These are phyloP conservation scores for Catharus fuscescens DNA, from an alignment of 2,113 vertebrate genomes.

Conservation along the genomic window DNA sequence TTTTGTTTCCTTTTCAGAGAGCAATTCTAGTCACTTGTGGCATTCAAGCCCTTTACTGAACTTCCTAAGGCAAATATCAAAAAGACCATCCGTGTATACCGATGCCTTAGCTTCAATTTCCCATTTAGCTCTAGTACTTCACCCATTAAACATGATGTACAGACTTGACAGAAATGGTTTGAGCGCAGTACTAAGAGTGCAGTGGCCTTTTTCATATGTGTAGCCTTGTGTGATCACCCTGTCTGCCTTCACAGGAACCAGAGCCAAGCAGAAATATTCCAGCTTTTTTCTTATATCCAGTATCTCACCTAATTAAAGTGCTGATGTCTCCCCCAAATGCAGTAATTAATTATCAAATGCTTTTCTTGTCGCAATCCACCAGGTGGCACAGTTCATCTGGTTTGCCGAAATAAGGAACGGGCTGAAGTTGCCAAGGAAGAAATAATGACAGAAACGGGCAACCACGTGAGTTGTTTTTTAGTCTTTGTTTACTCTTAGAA, in stretches of 20 bases:
- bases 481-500: neutral
- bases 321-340: neutral
- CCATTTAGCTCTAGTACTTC: neutral
- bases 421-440: conserved; percentile 80
- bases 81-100: neutral
- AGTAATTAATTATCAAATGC: neutral
- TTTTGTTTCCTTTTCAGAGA: neutral
- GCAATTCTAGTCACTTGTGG: neutral
- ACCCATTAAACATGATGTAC: neutral
- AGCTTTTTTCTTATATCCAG: neutral
- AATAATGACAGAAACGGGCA: conserved; percentile 76
- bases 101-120: neutral
- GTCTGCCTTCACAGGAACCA: neutral
- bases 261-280: neutral
- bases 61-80: neutral
- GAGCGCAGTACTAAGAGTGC: neutral
- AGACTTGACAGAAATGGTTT: neutral
- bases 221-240: accelerated
- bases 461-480: conserved; percentile 68
- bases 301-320: neutral
- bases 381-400: conserved; percentile 88
- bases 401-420: conserved; percentile 79
- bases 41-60: neutral
- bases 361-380: conserved; percentile 32
- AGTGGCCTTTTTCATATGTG: neutral